These are phyloP conservation scores for Chlorospingus semifuscus DNA, from an alignment of 2,797 vertebrate species.

Conservation along the genomic window DNA sequence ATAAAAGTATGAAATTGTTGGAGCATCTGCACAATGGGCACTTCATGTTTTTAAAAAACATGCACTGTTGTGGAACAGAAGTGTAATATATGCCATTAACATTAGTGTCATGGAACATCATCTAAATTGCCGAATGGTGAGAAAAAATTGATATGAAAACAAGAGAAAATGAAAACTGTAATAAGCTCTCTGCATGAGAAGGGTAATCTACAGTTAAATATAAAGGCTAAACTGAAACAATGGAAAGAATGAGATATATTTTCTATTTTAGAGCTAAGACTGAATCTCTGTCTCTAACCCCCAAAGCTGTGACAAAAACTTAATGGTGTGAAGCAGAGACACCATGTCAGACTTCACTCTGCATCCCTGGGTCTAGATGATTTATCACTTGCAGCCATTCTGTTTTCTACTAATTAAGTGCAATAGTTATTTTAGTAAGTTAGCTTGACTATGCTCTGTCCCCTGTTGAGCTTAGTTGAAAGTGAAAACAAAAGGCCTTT, in stretches of 20 bases:
- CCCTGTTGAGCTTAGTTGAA: not conserved
- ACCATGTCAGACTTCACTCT: conserved; percentile 11
- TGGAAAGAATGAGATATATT: conserved; percentile 18
- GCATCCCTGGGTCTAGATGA: not conserved
- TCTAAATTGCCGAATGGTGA: conserved; percentile 68
- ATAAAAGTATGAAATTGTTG: conserved; percentile 17
- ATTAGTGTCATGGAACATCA: conserved; percentile 63
- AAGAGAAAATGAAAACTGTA: conserved; percentile 67
- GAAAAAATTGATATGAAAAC: conserved; percentile 71
- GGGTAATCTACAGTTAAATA: conserved; percentile 62
- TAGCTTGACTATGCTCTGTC: not conserved
- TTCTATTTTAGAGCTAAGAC: conserved; percentile 34
- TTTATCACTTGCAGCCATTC: conserved; percentile 20
- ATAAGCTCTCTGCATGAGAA: conserved; percentile 54
- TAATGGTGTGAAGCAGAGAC: conserved; percentile 17
- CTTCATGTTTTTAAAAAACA: conserved; percentile 68
- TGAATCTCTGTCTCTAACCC: not conserved
- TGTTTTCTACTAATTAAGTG: conserved; percentile 30
- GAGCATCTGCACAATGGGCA: conserved; percentile 74
- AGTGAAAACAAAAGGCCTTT: conserved; percentile 3
- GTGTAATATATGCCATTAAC: conserved; percentile 69
- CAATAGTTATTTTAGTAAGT: conserved; percentile 16
- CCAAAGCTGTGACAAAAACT: conserved; percentile 32
- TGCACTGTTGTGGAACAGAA: conserved; percentile 69
- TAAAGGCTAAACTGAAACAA: conserved; percentile 49